Evolutionary conservation across 2,888 invertebrate genomes (phyloP).

Genomic region (Lasioglossum pauxillum): DNA sequence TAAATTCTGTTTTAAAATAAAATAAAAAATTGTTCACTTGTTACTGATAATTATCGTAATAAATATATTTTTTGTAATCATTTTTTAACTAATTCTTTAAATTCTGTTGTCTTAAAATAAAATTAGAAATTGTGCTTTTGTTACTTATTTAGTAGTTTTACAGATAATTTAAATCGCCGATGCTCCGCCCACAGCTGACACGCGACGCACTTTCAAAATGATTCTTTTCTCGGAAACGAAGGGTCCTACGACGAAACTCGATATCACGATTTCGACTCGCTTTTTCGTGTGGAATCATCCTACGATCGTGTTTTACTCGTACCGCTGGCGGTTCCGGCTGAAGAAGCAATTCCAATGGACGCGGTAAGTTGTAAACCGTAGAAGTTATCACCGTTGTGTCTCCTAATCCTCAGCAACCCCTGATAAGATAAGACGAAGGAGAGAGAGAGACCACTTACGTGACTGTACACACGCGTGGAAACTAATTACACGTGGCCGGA

Average conservation of each 20-base stretch:
- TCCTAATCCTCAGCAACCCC: constrained; percentile 20
- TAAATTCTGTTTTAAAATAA: no score
- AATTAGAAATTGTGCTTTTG: no score
- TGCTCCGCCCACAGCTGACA: background rate
- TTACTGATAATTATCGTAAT: no score
- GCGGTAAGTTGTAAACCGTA: constrained; percentile 58
- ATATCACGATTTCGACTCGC: background rate
- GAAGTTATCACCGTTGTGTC: constrained; percentile 48
- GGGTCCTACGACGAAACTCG: background rate
- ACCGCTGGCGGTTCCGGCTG: background rate
- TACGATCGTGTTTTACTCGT: no score
- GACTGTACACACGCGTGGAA: constrained; percentile 31
- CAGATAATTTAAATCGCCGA: background rate
- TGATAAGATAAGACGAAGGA: constrained; percentile 73
- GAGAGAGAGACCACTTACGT: constrained; percentile 41
- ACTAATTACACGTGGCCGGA: constrained; percentile 54
- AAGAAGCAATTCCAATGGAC: constrained; percentile 74
- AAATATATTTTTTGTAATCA: no score
- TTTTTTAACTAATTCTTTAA: no score
- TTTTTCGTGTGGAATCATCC: background rate
- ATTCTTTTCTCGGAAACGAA: background rate
- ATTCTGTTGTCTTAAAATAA: no score
- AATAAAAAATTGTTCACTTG: no score
- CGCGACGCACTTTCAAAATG: background rate
- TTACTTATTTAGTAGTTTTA: no score